phyloP scores from a whole-genome alignment of 2,888 invertebrate species.

The Loripinus fragilis region DNA sequence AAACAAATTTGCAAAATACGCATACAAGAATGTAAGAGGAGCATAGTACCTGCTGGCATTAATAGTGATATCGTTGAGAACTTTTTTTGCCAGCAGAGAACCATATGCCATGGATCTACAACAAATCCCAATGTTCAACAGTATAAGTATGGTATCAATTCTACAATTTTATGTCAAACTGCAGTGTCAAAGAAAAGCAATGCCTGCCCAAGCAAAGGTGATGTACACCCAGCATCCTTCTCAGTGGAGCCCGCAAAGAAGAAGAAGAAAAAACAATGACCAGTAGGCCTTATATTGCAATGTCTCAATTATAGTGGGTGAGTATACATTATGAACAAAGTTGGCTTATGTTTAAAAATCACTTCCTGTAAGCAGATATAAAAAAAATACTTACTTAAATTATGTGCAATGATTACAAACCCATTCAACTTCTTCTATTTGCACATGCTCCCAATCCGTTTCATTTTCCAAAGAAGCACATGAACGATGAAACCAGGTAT shows the following conservation, averaged over 20 bases:
- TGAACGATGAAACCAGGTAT: background rate
- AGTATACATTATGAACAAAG: background rate
- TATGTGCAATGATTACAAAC: background rate
- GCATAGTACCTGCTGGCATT: conserved; percentile 40
- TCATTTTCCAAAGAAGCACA: background rate
- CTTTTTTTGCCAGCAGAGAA: conserved; percentile 49
- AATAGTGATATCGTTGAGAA: conserved; percentile 50
- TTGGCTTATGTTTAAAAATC: too few species aligned
- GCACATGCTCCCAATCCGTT: background rate
- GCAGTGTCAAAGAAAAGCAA: conserved; percentile 49
- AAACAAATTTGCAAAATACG: conserved; percentile 28
- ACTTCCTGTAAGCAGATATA: too few species aligned
- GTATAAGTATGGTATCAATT: conserved; percentile 49
- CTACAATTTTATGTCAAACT: conserved; percentile 49
- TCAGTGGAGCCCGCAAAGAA: background rate
- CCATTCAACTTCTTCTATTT: background rate
- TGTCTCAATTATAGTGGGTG: background rate
- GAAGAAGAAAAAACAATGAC: background rate
- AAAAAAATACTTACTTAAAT: background rate
- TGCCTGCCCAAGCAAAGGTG: background rate
- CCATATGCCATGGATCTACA: conserved; percentile 41
- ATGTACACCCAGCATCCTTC: background rate
- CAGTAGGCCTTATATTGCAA: too few species aligned
- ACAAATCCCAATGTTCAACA: conserved; percentile 40
- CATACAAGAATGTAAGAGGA: conserved; percentile 29